phyloP scores from a whole-genome alignment of 2,113 vertebrate species.

The Pongo pygmaeus region DNA sequence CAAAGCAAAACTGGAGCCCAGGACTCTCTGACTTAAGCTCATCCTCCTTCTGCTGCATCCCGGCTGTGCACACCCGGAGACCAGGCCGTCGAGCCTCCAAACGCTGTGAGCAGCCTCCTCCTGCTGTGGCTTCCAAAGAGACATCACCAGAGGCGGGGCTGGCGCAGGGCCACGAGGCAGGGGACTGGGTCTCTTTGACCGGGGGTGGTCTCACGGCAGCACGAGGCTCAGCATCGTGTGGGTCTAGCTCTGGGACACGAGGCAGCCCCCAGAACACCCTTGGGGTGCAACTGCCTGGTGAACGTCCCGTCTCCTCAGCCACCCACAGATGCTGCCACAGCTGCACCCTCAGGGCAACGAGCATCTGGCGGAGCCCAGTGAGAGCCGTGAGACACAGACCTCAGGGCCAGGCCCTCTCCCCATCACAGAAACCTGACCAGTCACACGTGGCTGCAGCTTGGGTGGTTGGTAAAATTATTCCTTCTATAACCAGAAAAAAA shows the following conservation, averaged over 20 bases:
- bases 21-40: not conserved
- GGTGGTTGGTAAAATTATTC: not conserved
- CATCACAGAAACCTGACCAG: not conserved
- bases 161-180: no score
- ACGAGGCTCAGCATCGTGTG: not conserved
- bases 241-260: not conserved
- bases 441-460: not conserved
- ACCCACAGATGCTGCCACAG: not conserved
- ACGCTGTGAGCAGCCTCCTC: not conserved
- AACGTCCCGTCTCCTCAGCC: not conserved
- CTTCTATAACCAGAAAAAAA: not conserved
- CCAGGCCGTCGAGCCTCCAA: not conserved
- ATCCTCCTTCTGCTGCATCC: not conserved
- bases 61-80: accelerated
- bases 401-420: not conserved
- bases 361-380: no score
- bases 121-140: not conserved
- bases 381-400: no score
- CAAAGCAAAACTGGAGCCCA: not conserved
- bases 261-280: not conserved
- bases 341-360: not conserved
- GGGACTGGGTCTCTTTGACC: not conserved
- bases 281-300: not conserved
- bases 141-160: no score
- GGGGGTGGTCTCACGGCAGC: no score